These are phyloP conservation scores for Poeciliopsis infans DNA, from an alignment of 2,797 vertebrate genomes.

Conservation along the genomic window DNA sequence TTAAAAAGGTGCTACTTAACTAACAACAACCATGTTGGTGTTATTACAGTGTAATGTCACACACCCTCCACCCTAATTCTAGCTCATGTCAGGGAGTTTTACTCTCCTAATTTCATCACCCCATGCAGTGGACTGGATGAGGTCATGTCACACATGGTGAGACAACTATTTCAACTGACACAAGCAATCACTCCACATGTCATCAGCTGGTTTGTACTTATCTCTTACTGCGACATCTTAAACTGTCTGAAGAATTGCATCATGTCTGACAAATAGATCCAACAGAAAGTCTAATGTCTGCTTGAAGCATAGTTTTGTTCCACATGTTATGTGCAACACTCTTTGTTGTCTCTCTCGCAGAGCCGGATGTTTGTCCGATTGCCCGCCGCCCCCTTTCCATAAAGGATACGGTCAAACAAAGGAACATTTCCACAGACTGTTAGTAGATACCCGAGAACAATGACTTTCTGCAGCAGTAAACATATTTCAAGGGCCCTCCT, in stretches of 20 bases:
- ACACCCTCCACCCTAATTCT: not conserved
- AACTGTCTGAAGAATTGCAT: not conserved
- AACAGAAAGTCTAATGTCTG: not conserved
- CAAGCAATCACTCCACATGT: not conserved
- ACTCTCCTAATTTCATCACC: not conserved
- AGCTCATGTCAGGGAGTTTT: not conserved
- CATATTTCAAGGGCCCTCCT: conserved; percentile 54
- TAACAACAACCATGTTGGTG: not conserved
- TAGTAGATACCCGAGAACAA: conserved; percentile 64
- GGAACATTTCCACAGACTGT: conserved; percentile 66
- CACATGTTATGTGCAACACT: conserved; percentile 35
- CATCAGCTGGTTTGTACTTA: not conserved
- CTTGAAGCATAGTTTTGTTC: conserved; percentile 10
- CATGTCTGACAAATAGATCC: not conserved
- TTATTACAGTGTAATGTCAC: not conserved
- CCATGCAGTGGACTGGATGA: not conserved
- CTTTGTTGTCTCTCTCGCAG: conserved; percentile 43
- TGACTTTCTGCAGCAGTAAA: conserved; percentile 56
- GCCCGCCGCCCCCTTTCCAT: conserved; percentile 53
- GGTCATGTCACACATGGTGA: not conserved
- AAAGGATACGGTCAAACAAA: conserved; percentile 78
- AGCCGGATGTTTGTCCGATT: conserved; percentile 58
- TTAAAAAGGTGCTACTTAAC: not conserved
- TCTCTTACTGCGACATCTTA: not conserved
- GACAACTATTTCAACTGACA: not conserved